phyloP scores from a whole-genome alignment of 2,888 invertebrate species.

The Reticulitermes lucifugus region DNA sequence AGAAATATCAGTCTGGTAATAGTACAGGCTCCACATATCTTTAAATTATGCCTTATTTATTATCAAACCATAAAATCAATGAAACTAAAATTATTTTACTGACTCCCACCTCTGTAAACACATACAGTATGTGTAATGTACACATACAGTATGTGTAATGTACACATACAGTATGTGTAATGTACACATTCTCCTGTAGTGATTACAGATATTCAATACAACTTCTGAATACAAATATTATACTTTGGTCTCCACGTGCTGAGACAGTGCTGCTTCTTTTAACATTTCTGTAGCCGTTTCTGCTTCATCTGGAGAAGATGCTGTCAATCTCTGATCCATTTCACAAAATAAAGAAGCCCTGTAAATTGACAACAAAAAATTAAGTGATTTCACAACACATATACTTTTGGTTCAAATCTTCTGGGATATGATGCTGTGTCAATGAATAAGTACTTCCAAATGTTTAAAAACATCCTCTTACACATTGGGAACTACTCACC shows the following conservation, averaged over 20 bases:
- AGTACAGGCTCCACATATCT: no score
- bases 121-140: not conserved
- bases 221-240: slow-evolving; percentile 52
- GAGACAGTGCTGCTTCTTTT: slow-evolving; percentile 60
- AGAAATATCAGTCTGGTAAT: no score
- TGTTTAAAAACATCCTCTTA: no score
- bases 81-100: no score
- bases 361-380: slow-evolving; percentile 50
- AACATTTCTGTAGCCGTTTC: slow-evolving; percentile 57
- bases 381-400: not conserved
- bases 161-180: no score
- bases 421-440: no score
- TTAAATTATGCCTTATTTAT: no score
- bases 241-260: slow-evolving; percentile 61
- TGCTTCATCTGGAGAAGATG: slow-evolving; percentile 35
- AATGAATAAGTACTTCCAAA: no score
- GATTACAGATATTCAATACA: not conserved
- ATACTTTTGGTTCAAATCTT: no score
- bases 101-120: no score
- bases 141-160: not conserved
- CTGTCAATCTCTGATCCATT: slow-evolving; percentile 68
- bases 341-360: slow-evolving; percentile 82
- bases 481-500: no score
- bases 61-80: no score
- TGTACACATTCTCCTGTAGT: not conserved